Percentiles rank a stretch among this genome's conserved stretches.
Conservation (phyloP, 2,113 vertebrate genomes). For the Urocitellus parryii region DNA sequence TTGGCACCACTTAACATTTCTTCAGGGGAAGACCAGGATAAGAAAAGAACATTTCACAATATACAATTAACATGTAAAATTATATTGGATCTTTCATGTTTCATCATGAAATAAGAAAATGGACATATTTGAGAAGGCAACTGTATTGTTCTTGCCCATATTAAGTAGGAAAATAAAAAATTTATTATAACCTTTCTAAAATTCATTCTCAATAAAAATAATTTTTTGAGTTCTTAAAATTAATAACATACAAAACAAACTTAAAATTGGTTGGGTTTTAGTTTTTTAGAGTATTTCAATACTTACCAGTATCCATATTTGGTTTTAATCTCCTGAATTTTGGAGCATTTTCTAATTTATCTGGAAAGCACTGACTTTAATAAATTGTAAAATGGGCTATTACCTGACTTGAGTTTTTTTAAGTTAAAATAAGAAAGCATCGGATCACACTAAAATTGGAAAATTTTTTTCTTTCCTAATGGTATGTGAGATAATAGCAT, state of each 20-base stretch:
- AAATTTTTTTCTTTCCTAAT: background rate
- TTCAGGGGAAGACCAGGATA: background rate
- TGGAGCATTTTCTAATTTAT: constrained; percentile 12
- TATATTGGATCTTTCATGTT: background rate
- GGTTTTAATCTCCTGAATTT: constrained; percentile 6
- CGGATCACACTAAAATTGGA: background rate
- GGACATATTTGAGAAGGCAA: background rate
- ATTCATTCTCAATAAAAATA: background rate
- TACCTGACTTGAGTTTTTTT: background rate
- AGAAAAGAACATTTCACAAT: background rate
- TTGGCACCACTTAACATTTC: background rate
- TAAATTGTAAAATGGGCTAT: background rate
- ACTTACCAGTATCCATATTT: background rate
- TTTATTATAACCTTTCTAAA: background rate
- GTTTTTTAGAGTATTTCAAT: background rate
- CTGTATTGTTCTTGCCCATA: background rate
- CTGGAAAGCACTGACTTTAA: constrained; percentile 4
- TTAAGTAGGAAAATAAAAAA: background rate
- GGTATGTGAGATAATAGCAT: background rate
- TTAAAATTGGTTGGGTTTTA: background rate
- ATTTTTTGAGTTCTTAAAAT: background rate
- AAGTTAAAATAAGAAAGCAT: background rate
- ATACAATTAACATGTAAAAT: background rate
- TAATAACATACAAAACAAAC: background rate
- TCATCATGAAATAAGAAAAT: background rate